A percentile compares a stretch with the other conserved stretches of the same genome.
phyloP scores from a whole-genome alignment of 1,140 invertebrate species.

The Cardiocondyla obscurior region DNA sequence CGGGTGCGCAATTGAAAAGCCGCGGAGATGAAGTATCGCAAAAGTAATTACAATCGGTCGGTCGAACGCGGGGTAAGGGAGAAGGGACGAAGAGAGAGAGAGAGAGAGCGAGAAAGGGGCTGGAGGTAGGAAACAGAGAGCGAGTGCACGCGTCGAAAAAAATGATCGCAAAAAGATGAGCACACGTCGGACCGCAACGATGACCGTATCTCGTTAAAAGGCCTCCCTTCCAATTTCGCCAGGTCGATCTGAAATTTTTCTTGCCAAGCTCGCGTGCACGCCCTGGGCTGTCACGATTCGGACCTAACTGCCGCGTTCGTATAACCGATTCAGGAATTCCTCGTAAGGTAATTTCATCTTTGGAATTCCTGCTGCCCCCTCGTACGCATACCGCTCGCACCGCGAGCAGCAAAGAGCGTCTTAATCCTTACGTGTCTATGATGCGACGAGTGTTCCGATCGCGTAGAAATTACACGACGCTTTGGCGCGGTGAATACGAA shows the following conservation, averaged over 20 bases:
- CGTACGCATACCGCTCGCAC: conserved; percentile 49
- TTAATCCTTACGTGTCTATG: conserved; percentile 52
- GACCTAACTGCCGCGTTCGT: conserved; percentile 81
- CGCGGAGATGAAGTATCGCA: conserved; percentile 50
- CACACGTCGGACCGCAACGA: conserved; percentile 71
- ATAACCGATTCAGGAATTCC: conserved; percentile 82
- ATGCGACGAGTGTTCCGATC: conserved; percentile 5
- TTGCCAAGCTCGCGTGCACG: conserved; percentile 83
- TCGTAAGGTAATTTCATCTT: conserved; percentile 82
- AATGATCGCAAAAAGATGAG: conserved; percentile 58
- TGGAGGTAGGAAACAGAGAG: neutral
- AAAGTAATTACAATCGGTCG: conserved; percentile 49
- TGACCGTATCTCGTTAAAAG: conserved; percentile 80
- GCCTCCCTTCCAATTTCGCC: conserved; percentile 81
- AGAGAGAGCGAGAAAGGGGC: neutral
- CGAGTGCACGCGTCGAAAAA: conserved; percentile 36
- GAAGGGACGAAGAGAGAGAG: too few species aligned
- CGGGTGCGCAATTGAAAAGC: conserved; percentile 55
- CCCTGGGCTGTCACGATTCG: conserved; percentile 84
- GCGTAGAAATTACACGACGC: conserved; percentile 2
- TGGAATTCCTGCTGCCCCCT: conserved; percentile 76
- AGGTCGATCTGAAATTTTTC: conserved; percentile 84
- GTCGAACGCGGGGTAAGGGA: neutral
- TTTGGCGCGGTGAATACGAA: neutral
- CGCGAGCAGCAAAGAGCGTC: conserved; percentile 18